Evolutionary conservation across 2,113 vertebrate genomes (phyloP), one percentile per base, ranked within the genome.

Genomic region (Orthochromis indermauri): DNA sequence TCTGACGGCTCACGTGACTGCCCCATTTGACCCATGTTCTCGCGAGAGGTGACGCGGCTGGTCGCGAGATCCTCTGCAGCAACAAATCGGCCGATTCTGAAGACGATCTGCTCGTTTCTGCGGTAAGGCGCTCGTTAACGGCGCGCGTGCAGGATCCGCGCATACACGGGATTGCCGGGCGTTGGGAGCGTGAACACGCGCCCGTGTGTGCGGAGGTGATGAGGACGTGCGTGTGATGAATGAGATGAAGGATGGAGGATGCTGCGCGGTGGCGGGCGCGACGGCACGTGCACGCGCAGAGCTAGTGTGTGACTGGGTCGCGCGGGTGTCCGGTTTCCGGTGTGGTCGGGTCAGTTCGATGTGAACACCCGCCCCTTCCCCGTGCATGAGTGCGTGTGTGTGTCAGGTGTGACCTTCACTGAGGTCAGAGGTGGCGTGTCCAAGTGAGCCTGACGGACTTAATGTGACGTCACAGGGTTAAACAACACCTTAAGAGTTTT

Each of bases 41-140:
- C 95, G 93, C 93, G 94, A 94, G 94, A 96, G 82, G 84, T 87
- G 92, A 79, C 91, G 95, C 93, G 90, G 87, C 81, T 92, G 55
- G 47, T 33, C 31, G 85, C 95, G 96, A 93, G 95, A 95, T 92
- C 90, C 49, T 89, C 93, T 86, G 93, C 94, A 91, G 94, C 93
- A 92, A 93, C 93, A 95, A 92, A 94, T 88, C 92, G 49, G 83
- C 66, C 81, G 76, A 89, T 42, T 42, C 61, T 40, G 89, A 63
- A 86, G 54, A 91, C 73, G 80, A 89, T 91, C 88, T 90, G 85
- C 90, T 42, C 82, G 6, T 90, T 92, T 91, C 81, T 87, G 86
- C 85, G 94, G 94, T 94, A 95, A 95, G 90, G 88, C 80, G 16
- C 49, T 71, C 79, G 86, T 54, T 79, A 88, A 59, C 85, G 28